phyloP scores from a whole-genome alignment of 1,140 invertebrate species.

The Heterodera carotae region DNA sequence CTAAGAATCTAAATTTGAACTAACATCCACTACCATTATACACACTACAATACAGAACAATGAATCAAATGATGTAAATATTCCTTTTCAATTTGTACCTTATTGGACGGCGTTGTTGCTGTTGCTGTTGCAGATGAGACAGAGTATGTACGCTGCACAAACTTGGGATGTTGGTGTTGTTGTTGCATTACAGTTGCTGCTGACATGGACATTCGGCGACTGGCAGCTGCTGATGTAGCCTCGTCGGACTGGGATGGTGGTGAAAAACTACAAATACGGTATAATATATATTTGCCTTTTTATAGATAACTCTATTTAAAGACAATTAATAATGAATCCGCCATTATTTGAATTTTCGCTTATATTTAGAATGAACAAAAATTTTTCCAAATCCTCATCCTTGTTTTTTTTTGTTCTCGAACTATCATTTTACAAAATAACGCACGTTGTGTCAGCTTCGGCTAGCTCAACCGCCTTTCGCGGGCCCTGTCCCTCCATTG shows the following conservation, averaged over 20 bases:
- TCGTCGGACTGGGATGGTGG: conserved; percentile 25
- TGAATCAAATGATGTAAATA: too few relatives aligned
- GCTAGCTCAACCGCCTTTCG: conserved; percentile 25
- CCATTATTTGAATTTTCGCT: too few relatives aligned
- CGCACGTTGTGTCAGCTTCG: conserved; percentile 15
- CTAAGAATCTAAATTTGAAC: too few relatives aligned
- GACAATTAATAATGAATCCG: too few relatives aligned
- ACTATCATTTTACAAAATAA: not conserved
- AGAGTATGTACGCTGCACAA: not conserved
- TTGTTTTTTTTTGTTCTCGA: too few relatives aligned
- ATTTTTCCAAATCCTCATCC: too few relatives aligned
- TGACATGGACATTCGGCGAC: conserved; percentile 5
- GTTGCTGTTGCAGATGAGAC: not conserved
- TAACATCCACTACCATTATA: too few relatives aligned
- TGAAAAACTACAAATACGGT: not conserved
- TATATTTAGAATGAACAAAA: too few relatives aligned
- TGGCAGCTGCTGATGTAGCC: conserved; percentile 1
- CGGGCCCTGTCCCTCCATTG: not conserved
- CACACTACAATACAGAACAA: too few relatives aligned
- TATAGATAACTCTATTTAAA: too few relatives aligned
- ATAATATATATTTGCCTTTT: too few relatives aligned
- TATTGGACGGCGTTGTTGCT: not conserved
- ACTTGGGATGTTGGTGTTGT: not conserved
- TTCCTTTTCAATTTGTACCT: too few relatives aligned
- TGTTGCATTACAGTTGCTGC: conserved; percentile 8